Base-by-base conservation (phyloP, 2,797 vertebrate genomes). In the Hydrolagus colliei region DNA sequence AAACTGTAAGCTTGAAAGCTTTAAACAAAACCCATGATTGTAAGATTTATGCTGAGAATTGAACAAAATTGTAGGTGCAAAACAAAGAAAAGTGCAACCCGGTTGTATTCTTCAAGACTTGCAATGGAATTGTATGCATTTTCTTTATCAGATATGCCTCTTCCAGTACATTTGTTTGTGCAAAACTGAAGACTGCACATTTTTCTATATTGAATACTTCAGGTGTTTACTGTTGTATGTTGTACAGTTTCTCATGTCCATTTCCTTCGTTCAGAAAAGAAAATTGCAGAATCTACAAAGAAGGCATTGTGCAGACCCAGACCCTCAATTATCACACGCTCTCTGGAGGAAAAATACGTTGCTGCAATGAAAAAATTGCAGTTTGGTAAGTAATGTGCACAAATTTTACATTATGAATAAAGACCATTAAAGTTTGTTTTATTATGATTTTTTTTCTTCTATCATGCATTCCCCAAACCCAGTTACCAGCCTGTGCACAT, bases 321-420 rank as follows among this genome's bases (percentile, higher is more conserved):
- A 88, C 97, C 97, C 11, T 92, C 96, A 88, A 96, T 96, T 87
- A 90, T 98, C 87, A 94, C 98, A 75, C 95, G 96, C 72, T 99
- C 98, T 74, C 92, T 98, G 85, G 97, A 99, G 93, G 98, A 99
- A 89, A 98, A 97, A 89, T 99, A 97, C 67, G 97, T 97, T 18
- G 96, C 95, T 86, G 94, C 96, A 88, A 98, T 99, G 98, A 99
- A 97, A 92, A 99, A 97, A 88, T 95, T 99, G 63, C 98, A 99
- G 88, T 99, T 99, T 86, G 98, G 98, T 99, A 92, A 95, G 96
- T 93, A 52, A 52, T 52, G 41, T 52, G 41, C 41, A 52, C 2
- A 52, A 6, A 52, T 52, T 52, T 52, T 52, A 52, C 6, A 52
- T 52, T 1, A 52, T 52, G 0, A 52, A 52, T 52, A 52, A 52